Evolutionary conservation across 2,797 vertebrate species (phyloP).

Genomic region (Sebastes oblongus): DNA sequence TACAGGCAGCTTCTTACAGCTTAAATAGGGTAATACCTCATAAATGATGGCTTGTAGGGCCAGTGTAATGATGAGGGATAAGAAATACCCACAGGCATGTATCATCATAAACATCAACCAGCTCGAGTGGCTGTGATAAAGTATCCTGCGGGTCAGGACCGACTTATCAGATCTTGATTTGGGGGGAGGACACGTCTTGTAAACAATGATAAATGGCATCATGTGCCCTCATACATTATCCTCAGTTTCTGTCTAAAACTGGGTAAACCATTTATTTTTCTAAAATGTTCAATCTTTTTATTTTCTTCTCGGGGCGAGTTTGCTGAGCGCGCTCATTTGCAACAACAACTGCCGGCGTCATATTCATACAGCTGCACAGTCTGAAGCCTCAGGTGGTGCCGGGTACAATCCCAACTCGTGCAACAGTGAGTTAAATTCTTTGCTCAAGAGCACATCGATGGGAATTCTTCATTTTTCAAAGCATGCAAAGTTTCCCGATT

Average conservation of each 20-base stretch:
- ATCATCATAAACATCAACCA: slow-evolving; percentile 70
- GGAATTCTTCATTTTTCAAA: not conserved
- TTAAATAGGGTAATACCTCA: slow-evolving; percentile 48
- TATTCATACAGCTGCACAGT: slow-evolving; percentile 14
- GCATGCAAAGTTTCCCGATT: not conserved
- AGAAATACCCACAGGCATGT: slow-evolving; percentile 61
- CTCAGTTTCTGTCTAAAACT: slow-evolving; percentile 31
- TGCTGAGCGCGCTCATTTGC: slow-evolving; percentile 15
- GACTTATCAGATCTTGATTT: slow-evolving; percentile 67
- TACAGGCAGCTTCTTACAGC: slow-evolving; percentile 15
- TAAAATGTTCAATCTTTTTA: not conserved
- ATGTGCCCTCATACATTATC: slow-evolving; percentile 37
- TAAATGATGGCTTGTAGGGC: slow-evolving; percentile 48
- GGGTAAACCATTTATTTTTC: slow-evolving; percentile 16
- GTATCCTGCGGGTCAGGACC: slow-evolving; percentile 55
- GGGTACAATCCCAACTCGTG: not conserved
- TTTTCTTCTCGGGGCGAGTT: slow-evolving; percentile 20
- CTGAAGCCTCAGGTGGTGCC: slow-evolving; percentile 9
- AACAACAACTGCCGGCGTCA: slow-evolving; percentile 4
- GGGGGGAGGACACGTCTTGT: slow-evolving; percentile 51
- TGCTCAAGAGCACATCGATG: slow-evolving; percentile 15
- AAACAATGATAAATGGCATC: slow-evolving; percentile 64
- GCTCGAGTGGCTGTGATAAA: slow-evolving; percentile 60
- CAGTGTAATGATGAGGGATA: slow-evolving; percentile 65
- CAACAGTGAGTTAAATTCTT: not conserved